Base-by-base conservation (phyloP, 2,797 vertebrate genomes). In the Phrynocephalus forsythii region DNA sequence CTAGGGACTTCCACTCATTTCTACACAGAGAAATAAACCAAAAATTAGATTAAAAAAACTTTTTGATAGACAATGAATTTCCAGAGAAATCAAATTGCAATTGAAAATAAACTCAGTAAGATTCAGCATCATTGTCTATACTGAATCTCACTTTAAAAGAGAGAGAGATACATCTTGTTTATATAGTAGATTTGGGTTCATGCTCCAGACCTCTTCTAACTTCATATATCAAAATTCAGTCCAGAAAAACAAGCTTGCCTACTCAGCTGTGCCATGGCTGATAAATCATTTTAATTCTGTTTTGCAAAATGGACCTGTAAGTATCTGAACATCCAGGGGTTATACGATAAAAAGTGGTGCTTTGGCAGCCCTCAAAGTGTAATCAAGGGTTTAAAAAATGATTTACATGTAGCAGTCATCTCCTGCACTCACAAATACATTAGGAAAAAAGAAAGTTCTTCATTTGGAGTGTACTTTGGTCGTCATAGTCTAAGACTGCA, bases 21-120 rank as follows among this genome's bases (percentile, higher is more conserved):
- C 90, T 88, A 28, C 69, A 85, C 5, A 6, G 80, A 56, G 10
- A 88, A 90, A 88, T 8, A 18, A 72, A 9, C 50, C 3, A 68
- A 24, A 79, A 86, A 85, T 73, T 88, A 81, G 83, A 0, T 60
- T 69, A 44, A 44, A 44, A 44, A 44, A 4, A 44, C 38, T 44
- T 0, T 90, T 82, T 88, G 78, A 80, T 4, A 90, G 71, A 83
- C 91, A 75, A 24, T 69, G 1, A 76, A 89, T 87, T 86, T 52
- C 26, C 71, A 10, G 73, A 82, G 20, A 91, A 94, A 92, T 89
- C 22, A 16, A 63, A 38, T 88, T 44, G 2, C 80, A 88, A 16
- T 92, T 13, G 67, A 79, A 73, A 44, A 89, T 72, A 85, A 92
- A 89, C 0, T 63, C 38, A 44, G 38, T 44, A 44, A 44, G 66